These are phyloP conservation scores for Digitonthophagus gazella DNA, from an alignment of 2,888 invertebrate genomes.

Conservation along the genomic window DNA sequence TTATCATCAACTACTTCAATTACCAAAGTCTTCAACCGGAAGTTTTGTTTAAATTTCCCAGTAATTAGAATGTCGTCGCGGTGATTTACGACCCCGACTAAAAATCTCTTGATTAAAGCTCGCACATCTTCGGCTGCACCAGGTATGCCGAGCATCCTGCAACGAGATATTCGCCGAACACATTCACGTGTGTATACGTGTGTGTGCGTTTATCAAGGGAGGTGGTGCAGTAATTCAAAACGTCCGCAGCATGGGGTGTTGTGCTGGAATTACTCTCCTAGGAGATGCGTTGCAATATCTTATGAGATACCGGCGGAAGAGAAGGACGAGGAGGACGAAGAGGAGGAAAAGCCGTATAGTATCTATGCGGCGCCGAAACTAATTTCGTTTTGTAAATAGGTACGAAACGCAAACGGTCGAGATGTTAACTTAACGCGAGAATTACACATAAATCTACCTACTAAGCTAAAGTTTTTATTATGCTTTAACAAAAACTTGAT, in stretches of 20 bases:
- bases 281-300: background rate
- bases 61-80: background rate
- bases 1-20: too few relatives aligned
- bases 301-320: background rate
- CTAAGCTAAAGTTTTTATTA: too few relatives aligned
- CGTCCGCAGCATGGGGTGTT: background rate
- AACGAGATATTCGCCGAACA: background rate
- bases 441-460: too few relatives aligned
- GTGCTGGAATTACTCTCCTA: background rate
- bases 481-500: too few relatives aligned
- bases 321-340: too few relatives aligned
- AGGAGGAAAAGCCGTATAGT: too few relatives aligned
- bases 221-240: background rate
- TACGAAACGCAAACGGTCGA: background rate
- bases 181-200: background rate
- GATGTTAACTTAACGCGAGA: background rate
- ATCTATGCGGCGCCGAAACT: background rate
- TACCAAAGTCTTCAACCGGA: too few relatives aligned
- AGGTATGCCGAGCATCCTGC: background rate
- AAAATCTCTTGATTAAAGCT: background rate
- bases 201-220: background rate
- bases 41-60: background rate
- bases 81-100: background rate
- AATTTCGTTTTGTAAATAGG: background rate
- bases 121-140: background rate